Conservation (phyloP, 2,888 invertebrate species). For the Ypsolopha sequella region DNA sequence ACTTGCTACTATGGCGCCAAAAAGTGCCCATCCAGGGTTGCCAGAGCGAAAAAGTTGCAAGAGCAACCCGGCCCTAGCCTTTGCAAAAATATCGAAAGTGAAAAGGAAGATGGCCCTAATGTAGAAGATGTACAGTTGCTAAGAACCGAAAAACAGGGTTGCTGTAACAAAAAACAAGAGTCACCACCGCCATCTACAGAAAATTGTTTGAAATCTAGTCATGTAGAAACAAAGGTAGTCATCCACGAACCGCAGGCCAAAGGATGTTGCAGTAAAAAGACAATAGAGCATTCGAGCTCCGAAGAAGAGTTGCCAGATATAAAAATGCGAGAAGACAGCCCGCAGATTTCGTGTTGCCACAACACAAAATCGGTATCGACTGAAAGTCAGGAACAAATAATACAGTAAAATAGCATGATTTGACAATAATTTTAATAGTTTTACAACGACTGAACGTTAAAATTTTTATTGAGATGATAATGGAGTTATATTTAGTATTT, state of each 20-base stretch:
- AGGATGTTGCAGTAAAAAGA: conserved; percentile 21
- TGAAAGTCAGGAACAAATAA: conserved; percentile 54
- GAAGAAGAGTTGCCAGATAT: conserved; percentile 15
- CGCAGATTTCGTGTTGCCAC: conserved; percentile 50
- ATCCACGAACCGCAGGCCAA: conserved; percentile 13
- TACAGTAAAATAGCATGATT: too few relatives aligned
- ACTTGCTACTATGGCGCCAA: conserved; percentile 53
- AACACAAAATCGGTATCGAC: conserved; percentile 27
- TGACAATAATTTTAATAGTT: too few relatives aligned
- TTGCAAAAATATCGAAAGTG: conserved; percentile 28
- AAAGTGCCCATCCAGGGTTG: conserved; percentile 46
- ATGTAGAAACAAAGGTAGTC: conserved; percentile 14
- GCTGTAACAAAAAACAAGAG: conserved; percentile 43
- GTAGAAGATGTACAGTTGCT: conserved; percentile 48
- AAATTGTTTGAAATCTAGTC: conserved; percentile 22
- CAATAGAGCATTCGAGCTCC: conserved; percentile 8
- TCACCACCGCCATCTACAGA: conserved; percentile 19
- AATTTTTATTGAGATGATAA: too few relatives aligned
- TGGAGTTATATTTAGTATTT: too few relatives aligned
- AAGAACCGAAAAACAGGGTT: conserved; percentile 25
- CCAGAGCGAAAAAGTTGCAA: conserved; percentile 32
- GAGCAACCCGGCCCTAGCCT: not conserved
- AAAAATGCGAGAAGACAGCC: conserved; percentile 37
- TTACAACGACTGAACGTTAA: too few relatives aligned
- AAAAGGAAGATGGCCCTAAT: conserved; percentile 45